Percentiles rank a stretch among this genome's conserved stretches.
Evolutionary conservation across 2,797 vertebrate species (phyloP).

Genomic region (Lacerta viridis): DNA sequence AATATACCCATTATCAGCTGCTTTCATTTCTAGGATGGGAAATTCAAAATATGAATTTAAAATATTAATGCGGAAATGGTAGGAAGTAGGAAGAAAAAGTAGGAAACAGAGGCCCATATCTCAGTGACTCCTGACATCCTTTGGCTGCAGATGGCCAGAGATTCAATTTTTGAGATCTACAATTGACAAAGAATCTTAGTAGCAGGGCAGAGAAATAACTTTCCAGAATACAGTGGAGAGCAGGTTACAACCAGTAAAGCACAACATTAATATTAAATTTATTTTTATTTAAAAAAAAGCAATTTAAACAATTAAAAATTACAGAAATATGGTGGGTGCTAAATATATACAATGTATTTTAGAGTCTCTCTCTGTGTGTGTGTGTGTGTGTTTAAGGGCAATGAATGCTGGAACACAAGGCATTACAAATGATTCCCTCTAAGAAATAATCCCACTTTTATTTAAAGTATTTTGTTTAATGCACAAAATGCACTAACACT

Average conservation of each 20-base stretch:
- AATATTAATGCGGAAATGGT: neutral
- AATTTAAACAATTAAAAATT: no score
- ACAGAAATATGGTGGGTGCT: no score
- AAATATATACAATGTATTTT: no score
- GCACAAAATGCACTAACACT: no score
- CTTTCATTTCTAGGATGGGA: neutral
- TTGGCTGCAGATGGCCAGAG: neutral
- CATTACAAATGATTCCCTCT: slow-evolving; percentile 60
- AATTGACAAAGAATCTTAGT: neutral
- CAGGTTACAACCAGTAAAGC: no score
- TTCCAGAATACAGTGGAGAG: neutral
- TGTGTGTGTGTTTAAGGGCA: slow-evolving; percentile 37
- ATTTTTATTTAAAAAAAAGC: no score
- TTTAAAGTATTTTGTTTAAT: no score
- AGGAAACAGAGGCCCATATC: neutral
- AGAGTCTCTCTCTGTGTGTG: no score
- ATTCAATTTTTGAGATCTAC: neutral
- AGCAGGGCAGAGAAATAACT: neutral
- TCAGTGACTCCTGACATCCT: neutral
- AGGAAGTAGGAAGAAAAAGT: neutral
- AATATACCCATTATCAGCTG: neutral
- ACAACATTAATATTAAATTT: no score
- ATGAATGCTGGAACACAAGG: slow-evolving; percentile 62
- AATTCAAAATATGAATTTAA: neutral
- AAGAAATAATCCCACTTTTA: slow-evolving; percentile 48